phyloP scores from a whole-genome alignment of 2,113 vertebrate species.

The Crotalus helleri region DNA sequence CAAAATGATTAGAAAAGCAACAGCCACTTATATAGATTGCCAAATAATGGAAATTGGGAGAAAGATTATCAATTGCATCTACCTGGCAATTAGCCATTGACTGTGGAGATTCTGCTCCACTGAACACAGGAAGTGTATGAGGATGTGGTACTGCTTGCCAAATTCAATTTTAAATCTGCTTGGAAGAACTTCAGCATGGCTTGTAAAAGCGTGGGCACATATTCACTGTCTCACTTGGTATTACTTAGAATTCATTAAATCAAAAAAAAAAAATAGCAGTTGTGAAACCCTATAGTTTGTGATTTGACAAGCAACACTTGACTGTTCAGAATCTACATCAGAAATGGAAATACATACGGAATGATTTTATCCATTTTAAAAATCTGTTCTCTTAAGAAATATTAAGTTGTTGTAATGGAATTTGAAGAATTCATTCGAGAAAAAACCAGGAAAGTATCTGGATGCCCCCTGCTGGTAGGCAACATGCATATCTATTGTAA shows the following conservation, averaged over 20 bases:
- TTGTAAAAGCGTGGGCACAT: neutral
- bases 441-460: neutral
- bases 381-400: neutral
- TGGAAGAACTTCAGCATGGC: neutral
- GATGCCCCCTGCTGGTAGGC: neutral
- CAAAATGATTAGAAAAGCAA: neutral
- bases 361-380: neutral
- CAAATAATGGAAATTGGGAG: neutral
- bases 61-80: neutral
- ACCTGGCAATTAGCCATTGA: neutral
- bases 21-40: neutral
- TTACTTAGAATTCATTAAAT: neutral
- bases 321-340: neutral
- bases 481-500: neutral
- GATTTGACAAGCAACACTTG: neutral
- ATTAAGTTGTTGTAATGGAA: neutral
- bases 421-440: neutral
- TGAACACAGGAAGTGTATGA: neutral
- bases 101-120: neutral
- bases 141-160: neutral
- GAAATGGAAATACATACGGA: neutral
- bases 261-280: neutral
- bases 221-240: neutral
- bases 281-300: neutral
- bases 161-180: neutral